Conservation (phyloP, 2,797 vertebrate genomes). For the Peromyscus aztecus region DNA sequence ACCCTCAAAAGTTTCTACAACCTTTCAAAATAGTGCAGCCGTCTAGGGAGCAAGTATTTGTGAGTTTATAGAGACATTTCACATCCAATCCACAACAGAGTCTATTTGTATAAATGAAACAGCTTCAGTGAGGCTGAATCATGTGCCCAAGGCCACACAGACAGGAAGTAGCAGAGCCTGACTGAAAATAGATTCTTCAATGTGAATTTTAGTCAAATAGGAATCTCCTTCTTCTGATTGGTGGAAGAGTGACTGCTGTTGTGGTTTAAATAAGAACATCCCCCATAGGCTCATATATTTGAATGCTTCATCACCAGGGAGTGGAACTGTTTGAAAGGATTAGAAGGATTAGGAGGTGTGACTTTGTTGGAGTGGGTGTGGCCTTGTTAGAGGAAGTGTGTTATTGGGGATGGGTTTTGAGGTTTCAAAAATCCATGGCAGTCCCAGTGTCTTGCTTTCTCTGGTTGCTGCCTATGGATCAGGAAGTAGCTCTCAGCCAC, state of each 20-base stretch:
- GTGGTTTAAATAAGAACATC: neutral
- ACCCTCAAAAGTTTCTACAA: neutral
- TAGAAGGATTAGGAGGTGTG: too few species aligned
- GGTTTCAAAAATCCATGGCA: neutral
- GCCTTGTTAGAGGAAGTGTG: too few species aligned
- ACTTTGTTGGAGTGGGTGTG: neutral
- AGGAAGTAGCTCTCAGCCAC: neutral
- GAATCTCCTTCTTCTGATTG: neutral
- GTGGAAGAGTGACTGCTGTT: neutral
- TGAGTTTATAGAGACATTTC: neutral
- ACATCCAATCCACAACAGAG: neutral
- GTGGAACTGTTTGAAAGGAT: neutral
- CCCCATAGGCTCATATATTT: neutral
- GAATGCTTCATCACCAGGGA: neutral
- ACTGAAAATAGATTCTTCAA: neutral
- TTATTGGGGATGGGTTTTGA: too few species aligned
- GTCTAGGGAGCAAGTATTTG: neutral
- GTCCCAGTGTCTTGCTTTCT: neutral
- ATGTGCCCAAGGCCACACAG: neutral
- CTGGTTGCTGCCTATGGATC: neutral
- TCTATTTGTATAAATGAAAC: neutral
- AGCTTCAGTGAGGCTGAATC: neutral
- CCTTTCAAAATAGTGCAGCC: neutral
- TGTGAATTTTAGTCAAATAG: neutral
- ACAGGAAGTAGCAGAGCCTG: neutral